A percentile compares a stretch with the other conserved stretches of the same genome.
Evolutionary conservation across 1,140 invertebrate genomes (phyloP).

Genomic region (Archivesica marissinica): DNA sequence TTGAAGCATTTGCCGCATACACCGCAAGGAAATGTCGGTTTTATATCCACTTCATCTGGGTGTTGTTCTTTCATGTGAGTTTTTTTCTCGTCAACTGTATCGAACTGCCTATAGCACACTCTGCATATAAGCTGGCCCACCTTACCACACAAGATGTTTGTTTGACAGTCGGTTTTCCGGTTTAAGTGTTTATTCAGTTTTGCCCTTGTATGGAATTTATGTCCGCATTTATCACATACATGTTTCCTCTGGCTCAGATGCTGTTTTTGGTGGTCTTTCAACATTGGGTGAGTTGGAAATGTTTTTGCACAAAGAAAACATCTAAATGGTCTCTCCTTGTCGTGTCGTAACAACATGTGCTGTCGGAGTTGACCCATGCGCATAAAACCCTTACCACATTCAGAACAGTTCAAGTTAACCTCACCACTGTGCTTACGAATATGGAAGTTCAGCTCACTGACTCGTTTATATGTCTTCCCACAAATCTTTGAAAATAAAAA

Average conservation of each 20-base stretch:
- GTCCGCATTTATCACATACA: constrained; percentile 53
- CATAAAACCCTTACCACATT: constrained; percentile 95
- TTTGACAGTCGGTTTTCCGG: constrained; percentile 37
- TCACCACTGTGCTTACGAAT: constrained; percentile 90
- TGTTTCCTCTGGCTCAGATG: constrained; percentile 5
- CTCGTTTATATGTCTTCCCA: constrained; percentile 46
- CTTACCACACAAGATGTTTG: not conserved
- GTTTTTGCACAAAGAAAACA: constrained; percentile 51
- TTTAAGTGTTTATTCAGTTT: constrained; percentile 33
- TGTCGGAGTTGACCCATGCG: constrained; percentile 96
- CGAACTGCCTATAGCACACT: constrained; percentile 22
- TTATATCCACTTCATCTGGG: not conserved
- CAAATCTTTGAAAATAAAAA: constrained; percentile 36
- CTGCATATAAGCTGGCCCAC: constrained; percentile 33
- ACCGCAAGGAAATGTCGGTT: constrained; percentile 17
- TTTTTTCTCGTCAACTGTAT: not conserved
- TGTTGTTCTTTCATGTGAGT: constrained; percentile 19
- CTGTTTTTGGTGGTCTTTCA: constrained; percentile 37
- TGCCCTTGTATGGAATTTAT: constrained; percentile 10
- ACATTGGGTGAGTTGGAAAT: constrained; percentile 22
- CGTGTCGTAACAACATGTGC: constrained; percentile 65
- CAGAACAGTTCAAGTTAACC: constrained; percentile 94
- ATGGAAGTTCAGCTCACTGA: constrained; percentile 60
- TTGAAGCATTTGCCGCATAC: constrained; percentile 50
- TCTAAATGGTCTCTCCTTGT: constrained; percentile 44